Base-by-base conservation (phyloP, 2,888 invertebrate genomes). In the Rhaphigaster nebulosa region DNA sequence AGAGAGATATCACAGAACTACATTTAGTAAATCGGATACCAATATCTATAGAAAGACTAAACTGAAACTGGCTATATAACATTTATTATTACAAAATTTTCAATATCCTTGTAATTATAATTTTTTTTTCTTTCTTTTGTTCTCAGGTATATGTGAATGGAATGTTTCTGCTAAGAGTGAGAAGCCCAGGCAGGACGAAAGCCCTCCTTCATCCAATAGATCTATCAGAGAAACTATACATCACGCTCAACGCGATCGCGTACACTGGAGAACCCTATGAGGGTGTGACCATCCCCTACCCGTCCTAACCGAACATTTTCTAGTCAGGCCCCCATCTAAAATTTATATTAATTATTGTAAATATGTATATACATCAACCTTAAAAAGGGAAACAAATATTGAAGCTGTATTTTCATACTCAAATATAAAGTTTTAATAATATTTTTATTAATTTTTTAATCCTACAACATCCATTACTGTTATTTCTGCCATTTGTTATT, bases 121-220 rank as follows among this genome's bases (percentile, higher is more conserved):
- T 20, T 52, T 26, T n/a, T n/a, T 89, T 89, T 89, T 13, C 23
- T 65, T 52, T 2, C 56, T 88, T 20, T 70, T 87, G 45, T 15
- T 87, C 50, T 3, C 91, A 92, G 92, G 65, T 92, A 70, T 91
- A 89, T 34, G 89, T 92, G 87, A 92, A 92, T 80, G 92, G 92
- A 4, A 91, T 92, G 84, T 90, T 91, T n/a, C 90, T 91, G 60
- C 92, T 92, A 89, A 60, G 92, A 50, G 90, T 92, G 88, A 91
- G 91, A 50, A 91, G 92, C 18, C 91, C 92, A 18, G 92, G 91
- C 20, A 91, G 92, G 13, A 91, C 91, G 50, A 91, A 92, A 45
- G 88, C 92, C 18, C 90, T 92, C 15, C 90, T 92, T 41, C 92
- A 92, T 89, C 92, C 92, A 23, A 90, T 92, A 41, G 92, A 92